Evolutionary conservation across 2,888 invertebrate genomes (phyloP), one percentile per base, ranked within the genome.

Genomic region (Drosophila ustulata): DNA sequence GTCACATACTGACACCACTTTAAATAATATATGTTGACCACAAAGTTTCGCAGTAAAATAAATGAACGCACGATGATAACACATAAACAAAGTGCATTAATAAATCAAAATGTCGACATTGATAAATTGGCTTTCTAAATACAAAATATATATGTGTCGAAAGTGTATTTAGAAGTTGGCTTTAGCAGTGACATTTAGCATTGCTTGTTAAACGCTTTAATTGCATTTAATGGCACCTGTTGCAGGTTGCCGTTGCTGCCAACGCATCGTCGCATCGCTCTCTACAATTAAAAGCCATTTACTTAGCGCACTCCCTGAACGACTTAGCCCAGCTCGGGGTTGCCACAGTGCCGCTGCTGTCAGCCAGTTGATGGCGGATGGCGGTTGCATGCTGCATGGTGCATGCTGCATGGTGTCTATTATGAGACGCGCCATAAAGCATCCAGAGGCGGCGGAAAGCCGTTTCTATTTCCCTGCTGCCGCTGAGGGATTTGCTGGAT

Each of bases 391-490:
- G 53, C 56, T 26, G 53, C 18, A 37, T 26, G 18, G 13, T 47
- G 32, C 18, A 37, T 52, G 52, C 28, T 53, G 32, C n/a, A 43
- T 30, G 43, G 52, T 28, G 47, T 49, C 58, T 45, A 58, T 63
- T 68, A 52, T 67, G 45, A 58, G 55, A 28, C 49, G 13, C 45
- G 65, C 58, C 64, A 75, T 76, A 72, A 76, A 79, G 63, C 83
- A 76, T 64, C 51, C 65, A 65, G 70, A 66, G 75, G 65, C 72
- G 77, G 34, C 70, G 70, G 73, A 83, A 83, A 82, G 64, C 73
- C 64, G 71, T 75, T 87, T 76, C 58, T 69, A 66, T 75, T 76
- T 82, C 64, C 75, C 59, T 57, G 70, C 65, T 76, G 65, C 52
- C 61, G 76, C 68, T 71, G 30, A 64, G 85, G 85, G 88, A 82